These are phyloP conservation scores for Silurus lanzhouensis DNA, from an alignment of 2,797 vertebrate species.

Conservation along the genomic window DNA sequence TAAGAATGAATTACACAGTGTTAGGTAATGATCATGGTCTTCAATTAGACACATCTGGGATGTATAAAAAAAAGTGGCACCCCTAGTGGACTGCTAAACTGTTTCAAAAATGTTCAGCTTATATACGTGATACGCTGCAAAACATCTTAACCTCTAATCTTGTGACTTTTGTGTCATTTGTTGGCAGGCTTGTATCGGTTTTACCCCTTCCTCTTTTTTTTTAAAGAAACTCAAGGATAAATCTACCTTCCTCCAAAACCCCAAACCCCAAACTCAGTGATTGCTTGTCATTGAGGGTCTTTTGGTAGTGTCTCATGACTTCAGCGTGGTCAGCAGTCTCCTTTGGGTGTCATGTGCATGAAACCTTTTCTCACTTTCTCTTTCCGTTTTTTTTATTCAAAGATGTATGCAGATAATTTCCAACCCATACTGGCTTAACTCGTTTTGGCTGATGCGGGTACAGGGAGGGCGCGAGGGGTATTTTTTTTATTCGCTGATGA, in stretches of 20 bases:
- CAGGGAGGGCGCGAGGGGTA: slow-evolving; percentile 60
- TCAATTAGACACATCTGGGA: slow-evolving; percentile 2
- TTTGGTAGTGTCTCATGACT: slow-evolving; percentile 50
- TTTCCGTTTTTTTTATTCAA: slow-evolving; percentile 62
- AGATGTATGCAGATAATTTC: slow-evolving; percentile 69
- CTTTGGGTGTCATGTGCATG: slow-evolving; percentile 41
- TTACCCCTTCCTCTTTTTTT: slow-evolving; percentile 45
- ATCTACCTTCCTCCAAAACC: slow-evolving; percentile 23
- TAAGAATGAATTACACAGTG: not conserved
- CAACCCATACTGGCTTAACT: slow-evolving; percentile 74
- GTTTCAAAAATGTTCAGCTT: slow-evolving; percentile 21
- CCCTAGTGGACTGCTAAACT: slow-evolving; percentile 21
- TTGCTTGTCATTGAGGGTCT: slow-evolving; percentile 33
- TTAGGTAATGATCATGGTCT: slow-evolving; percentile 3
- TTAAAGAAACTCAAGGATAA: not conserved
- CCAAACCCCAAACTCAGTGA: not conserved
- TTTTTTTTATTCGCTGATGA: slow-evolving; percentile 66
- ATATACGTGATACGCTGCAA: slow-evolving; percentile 15
- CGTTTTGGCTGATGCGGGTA: slow-evolving; percentile 72
- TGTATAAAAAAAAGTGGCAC: slow-evolving; percentile 18
- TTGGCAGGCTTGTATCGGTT: slow-evolving; percentile 31
- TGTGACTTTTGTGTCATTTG: slow-evolving; percentile 37
- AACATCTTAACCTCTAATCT: not conserved
- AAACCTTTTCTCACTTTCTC: slow-evolving; percentile 33
- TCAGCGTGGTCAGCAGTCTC: slow-evolving; percentile 45